Conservation (phyloP, 2,797 vertebrate species). For the Rhyacichthys aspro region DNA sequence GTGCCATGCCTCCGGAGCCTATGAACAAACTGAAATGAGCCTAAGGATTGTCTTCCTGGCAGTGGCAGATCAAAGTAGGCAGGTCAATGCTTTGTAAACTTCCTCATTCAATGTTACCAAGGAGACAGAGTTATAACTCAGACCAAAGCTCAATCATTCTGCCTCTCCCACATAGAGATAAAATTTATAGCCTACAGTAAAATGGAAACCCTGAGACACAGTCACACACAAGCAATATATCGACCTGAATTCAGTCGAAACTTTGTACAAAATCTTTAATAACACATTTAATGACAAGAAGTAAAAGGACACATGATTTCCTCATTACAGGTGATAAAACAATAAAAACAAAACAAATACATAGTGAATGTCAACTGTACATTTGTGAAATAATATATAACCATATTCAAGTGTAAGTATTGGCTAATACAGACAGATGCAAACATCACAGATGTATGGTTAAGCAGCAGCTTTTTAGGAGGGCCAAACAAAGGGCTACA, state of each 20-base stretch:
- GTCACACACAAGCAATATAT: conserved; percentile 5
- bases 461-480: background rate
- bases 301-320: conserved; percentile 17
- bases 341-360: conserved; percentile 11
- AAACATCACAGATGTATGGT: conserved; percentile 7
- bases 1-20: conserved; percentile 25
- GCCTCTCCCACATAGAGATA: conserved; percentile 10
- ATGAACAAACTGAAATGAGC: conserved; percentile 43
- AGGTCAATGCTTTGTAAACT: conserved; percentile 60
- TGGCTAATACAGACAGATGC: conserved; percentile 1
- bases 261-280: conserved; percentile 53
- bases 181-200: conserved; percentile 11
- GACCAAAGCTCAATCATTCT: conserved; percentile 49
- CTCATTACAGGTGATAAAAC: conserved; percentile 8
- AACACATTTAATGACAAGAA: conserved; percentile 15
- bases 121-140: conserved; percentile 50
- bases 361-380: background rate
- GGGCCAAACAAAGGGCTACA: conserved; percentile 14
- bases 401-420: conserved; percentile 3
- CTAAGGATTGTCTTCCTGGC: conserved; percentile 35
- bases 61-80: conserved; percentile 68
- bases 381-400: conserved; percentile 12
- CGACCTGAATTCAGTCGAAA: background rate
- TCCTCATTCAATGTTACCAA: conserved; percentile 69
- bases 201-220: background rate